Evolutionary conservation across 2,888 invertebrate genomes (phyloP).

Genomic region (Plebejus melissa): DNA sequence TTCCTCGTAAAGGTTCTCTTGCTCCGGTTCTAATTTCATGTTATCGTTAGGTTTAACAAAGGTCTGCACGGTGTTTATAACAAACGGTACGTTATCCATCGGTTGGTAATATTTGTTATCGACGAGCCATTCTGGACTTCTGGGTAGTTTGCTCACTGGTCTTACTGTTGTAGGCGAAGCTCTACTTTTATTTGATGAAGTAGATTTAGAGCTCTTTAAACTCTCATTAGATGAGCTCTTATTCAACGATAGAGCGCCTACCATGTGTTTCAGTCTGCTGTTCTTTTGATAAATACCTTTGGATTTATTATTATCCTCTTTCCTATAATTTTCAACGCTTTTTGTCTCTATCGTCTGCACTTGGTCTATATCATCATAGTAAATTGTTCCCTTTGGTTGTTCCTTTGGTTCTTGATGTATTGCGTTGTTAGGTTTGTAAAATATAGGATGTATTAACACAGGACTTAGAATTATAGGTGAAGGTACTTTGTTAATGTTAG

Average conservation of each 20-base stretch:
- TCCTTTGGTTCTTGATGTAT: slow-evolving; percentile 36
- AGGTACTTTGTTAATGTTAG: slow-evolving; percentile 42
- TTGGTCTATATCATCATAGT: slow-evolving; percentile 66
- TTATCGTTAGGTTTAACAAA: slow-evolving; percentile 40
- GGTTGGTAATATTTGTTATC: slow-evolving; percentile 70
- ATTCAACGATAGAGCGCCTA: slow-evolving; percentile 51
- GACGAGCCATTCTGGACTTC: slow-evolving; percentile 59
- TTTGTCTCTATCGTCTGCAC: slow-evolving; percentile 45
- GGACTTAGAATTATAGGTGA: slow-evolving; percentile 65
- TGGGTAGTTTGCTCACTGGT: slow-evolving; percentile 52
- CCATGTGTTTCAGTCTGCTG: slow-evolving; percentile 52
- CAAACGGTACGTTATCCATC: slow-evolving; percentile 59
- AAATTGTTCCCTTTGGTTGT: slow-evolving; percentile 53
- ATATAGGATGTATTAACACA: slow-evolving; percentile 60
- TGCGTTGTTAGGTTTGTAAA: slow-evolving; percentile 47
- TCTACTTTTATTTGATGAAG: slow-evolving; percentile 42
- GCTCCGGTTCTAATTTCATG: slow-evolving; percentile 45
- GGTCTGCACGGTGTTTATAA: slow-evolving; percentile 54
- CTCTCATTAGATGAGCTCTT: slow-evolving; percentile 48
- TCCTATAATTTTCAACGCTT: slow-evolving; percentile 34
- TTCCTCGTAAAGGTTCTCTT: slow-evolving; percentile 70
- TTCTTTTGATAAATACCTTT: slow-evolving; percentile 59
- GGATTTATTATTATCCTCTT: slow-evolving; percentile 43
- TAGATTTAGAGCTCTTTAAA: slow-evolving; percentile 43
- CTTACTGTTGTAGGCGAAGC: slow-evolving; percentile 39